Evolutionary conservation across 1,140 invertebrate genomes (phyloP), one percentile per base, ranked within the genome.

Genomic region (Whitmania pigra): DNA sequence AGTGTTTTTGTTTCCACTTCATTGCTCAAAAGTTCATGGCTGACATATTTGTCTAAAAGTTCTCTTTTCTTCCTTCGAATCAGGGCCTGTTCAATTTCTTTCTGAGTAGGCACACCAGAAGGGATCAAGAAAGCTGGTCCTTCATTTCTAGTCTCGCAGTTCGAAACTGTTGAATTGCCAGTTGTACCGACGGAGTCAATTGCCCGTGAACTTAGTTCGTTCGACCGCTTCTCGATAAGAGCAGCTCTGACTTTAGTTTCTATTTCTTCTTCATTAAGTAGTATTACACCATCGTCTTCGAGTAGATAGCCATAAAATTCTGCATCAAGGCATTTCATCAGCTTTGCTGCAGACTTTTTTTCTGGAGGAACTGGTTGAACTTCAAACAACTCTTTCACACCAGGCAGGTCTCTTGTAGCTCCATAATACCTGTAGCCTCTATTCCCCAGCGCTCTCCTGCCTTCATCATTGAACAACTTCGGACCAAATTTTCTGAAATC

Each of bases 281-380:
- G 83, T 22, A 99, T 83, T 57, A 97, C 87, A 0, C 94, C 94
- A 83, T 99, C 96, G 79, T 99, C 97, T 78, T 98, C 94, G 82
- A 99, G 94, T 78, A 93, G 84, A 80, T 97, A 99, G 0, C 96
- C 96, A 85, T 99, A 99, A 83, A 99, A 99, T 82, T 96, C 92
- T 0, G 94, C 93, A 84, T 97, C 94, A 29, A 98, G 92, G 78
- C 98, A 90, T 78, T 93, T 90, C 94, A 98, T 97, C 49, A 99
- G 83, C 82, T 99, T 95, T 0, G 91, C 93, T 71, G 94, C 86
- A 0, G 93, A 95, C 82, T 95, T 94, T 66, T 92, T 85, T 0
- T 90, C 89, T 0, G 90, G 88, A 27, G 89, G 87, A 49, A 17
- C 5, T 71, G 68, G 89, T 80, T 94, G 91, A 79, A 94, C 90